Conservation (phyloP, 1,140 invertebrate genomes). For the Cephus cinctus region DNA sequence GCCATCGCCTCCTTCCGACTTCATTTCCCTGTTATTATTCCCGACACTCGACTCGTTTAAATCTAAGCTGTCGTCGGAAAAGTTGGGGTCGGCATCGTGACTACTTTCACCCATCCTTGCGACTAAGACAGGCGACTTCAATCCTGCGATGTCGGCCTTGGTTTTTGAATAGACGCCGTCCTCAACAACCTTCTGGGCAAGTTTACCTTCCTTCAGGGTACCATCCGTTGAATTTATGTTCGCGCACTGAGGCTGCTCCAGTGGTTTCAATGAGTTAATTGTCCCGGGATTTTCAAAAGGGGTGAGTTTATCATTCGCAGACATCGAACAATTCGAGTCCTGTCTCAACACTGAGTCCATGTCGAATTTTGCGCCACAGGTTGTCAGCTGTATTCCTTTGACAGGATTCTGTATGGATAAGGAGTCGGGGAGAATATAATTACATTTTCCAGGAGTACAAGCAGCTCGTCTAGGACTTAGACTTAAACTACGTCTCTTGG, state of each 20-base stretch:
- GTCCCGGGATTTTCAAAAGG: too few species aligned
- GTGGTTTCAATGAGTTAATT: too few species aligned
- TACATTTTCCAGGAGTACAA: too few species aligned
- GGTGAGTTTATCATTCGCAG: too few species aligned
- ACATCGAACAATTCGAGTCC: not conserved
- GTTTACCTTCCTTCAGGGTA: not conserved
- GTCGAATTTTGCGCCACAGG: too few species aligned
- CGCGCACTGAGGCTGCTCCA: too few species aligned
- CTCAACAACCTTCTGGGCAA: too few species aligned
- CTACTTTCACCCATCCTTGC: not conserved
- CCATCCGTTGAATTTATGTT: too few species aligned
- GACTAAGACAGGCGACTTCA: not conserved
- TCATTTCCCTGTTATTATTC: not conserved
- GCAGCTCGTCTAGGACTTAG: slow-evolving; percentile 1
- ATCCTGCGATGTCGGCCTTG: not conserved
- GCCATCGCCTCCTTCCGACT: not conserved
- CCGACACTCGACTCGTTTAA: slow-evolving; percentile 17
- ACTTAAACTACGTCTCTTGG: slow-evolving; percentile 8
- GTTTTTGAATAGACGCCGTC: not conserved
- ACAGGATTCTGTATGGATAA: too few species aligned
- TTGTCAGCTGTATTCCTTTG: too few species aligned
- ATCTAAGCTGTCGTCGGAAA: slow-evolving; percentile 42
- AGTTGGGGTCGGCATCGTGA: slow-evolving; percentile 14
- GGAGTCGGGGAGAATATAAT: too few species aligned
- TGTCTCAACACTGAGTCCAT: too few species aligned